Percentiles rank a stretch among this genome's conserved stretches.
These are phyloP conservation scores for Oscheius sp. DNA, from an alignment of 2,888 invertebrate genomes.

Conservation along the genomic window DNA sequence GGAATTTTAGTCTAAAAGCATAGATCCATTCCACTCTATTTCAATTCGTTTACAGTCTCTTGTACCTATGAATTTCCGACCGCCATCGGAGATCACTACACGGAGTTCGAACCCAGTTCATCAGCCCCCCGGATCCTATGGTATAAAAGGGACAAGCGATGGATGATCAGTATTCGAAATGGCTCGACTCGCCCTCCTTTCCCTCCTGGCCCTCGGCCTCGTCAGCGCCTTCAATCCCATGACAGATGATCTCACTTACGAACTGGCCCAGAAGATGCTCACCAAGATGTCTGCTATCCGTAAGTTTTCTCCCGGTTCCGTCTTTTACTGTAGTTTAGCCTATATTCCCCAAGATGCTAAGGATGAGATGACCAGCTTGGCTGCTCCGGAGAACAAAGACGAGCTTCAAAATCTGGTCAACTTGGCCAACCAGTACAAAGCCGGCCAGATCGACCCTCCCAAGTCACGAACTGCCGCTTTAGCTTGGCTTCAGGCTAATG, in stretches of 20 bases:
- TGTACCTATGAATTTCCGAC: too few relatives aligned
- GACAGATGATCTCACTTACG: neutral
- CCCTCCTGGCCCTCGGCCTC: neutral
- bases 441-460: slow-evolving; percentile 1
- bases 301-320: neutral
- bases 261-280: neutral
- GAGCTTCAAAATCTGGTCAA: slow-evolving; percentile 18
- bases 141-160: too few relatives aligned
- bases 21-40: too few relatives aligned
- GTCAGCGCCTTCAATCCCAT: neutral
- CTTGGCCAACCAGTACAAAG: neutral
- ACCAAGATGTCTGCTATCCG: neutral
- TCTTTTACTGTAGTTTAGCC: neutral
- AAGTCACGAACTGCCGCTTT: neutral
- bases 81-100: too few relatives aligned
- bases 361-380: neutral
- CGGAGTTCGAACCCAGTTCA: too few relatives aligned
- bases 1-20: too few relatives aligned
- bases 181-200: slow-evolving; percentile 1
- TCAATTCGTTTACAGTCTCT: too few relatives aligned
- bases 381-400: neutral
- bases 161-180: neutral
- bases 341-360: neutral
- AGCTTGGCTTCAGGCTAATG: neutral
- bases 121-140: too few relatives aligned